A percentile compares a stretch with the other conserved stretches of the same genome.
These are phyloP conservation scores for Idris sp. DNA, from an alignment of 1,140 invertebrate genomes.

Conservation along the genomic window DNA sequence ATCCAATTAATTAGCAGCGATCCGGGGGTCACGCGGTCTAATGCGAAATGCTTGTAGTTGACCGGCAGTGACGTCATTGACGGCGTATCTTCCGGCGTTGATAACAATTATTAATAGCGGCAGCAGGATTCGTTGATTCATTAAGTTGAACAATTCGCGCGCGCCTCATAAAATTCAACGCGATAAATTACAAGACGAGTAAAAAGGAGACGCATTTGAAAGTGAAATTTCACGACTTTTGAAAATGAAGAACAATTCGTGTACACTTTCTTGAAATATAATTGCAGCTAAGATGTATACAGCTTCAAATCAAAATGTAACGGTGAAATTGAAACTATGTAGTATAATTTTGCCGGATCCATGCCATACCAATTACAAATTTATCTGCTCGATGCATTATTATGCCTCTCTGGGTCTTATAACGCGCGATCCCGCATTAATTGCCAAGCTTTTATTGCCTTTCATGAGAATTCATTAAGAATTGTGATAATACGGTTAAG, in stretches of 20 bases:
- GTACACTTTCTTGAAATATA: constrained; percentile 41
- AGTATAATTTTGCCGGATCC: constrained; percentile 47
- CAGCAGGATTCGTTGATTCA: constrained; percentile 48
- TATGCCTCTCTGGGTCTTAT: constrained; percentile 38
- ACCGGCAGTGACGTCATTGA: constrained; percentile 75
- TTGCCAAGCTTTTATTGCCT: constrained; percentile 51
- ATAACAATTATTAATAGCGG: constrained; percentile 78
- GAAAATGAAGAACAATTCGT: constrained; percentile 9
- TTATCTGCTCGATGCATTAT: constrained; percentile 52
- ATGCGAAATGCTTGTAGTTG: constrained; percentile 79
- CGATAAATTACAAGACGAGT: no score
- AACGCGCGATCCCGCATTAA: constrained; percentile 55
- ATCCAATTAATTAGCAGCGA: constrained; percentile 74
- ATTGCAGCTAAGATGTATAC: constrained; percentile 20
- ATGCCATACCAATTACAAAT: constrained; percentile 59
- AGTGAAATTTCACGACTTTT: constrained; percentile 33
- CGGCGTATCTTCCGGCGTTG: constrained; percentile 67
- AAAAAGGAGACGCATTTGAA: not conserved
- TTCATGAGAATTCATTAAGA: constrained; percentile 58
- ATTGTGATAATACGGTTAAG: constrained; percentile 56
- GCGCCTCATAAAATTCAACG: constrained; percentile 7
- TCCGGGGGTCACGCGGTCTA: constrained; percentile 62
- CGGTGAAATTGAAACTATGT: constrained; percentile 37
- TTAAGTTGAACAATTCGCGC: constrained; percentile 29
- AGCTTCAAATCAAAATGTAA: constrained; percentile 26